Evolutionary conservation across 2,113 vertebrate species (phyloP), one percentile per base, ranked within the genome.

Genomic region (Psittacus erithacus): DNA sequence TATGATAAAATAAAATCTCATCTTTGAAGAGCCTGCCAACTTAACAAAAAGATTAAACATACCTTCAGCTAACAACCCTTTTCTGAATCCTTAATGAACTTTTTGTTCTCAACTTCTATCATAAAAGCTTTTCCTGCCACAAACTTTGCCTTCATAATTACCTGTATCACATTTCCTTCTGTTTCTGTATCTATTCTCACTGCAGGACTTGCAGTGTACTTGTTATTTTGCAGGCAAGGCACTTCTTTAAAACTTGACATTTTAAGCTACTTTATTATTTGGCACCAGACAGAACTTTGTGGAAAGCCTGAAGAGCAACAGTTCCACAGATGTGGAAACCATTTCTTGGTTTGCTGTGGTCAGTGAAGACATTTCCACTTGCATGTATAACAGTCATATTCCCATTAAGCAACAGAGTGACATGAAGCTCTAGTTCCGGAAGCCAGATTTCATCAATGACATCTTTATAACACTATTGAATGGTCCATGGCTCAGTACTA

Each of bases 401-500:
- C 27, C 64, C 49, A 46, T 55, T 71, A 90, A 74, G 69, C 75
- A 95, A 33, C 15, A 6, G 29, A 59, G 55, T 9, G 31, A 39
- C 39, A 93, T 52, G 69, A 79, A 89, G 55, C 60, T 24, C 15
- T 12, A 11, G 33, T 38, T 81, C 52, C 68, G 78, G 60, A 74
- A 92, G 41, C 5, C 50, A 71, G 24, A 70, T 74, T 91, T 94
- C 65, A 49, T 60, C 68, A 82, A 5, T 39, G 29, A 52, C 38
- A 84, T 67, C 38, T 86, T 80, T 83, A 8, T 63, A 73, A 77
- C 60, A 27, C 22, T 29, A 52, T 57, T 41, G 73, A 43, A 47
- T 62, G 46, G 73, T 86, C 85, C 7, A 22, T 87, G 96, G 96
- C 88, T 97, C 95, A 90, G 11, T 85, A 57, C 82, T 90, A 55